Conservation (phyloP, 2,113 vertebrate genomes). For the Callospermophilus lateralis region DNA sequence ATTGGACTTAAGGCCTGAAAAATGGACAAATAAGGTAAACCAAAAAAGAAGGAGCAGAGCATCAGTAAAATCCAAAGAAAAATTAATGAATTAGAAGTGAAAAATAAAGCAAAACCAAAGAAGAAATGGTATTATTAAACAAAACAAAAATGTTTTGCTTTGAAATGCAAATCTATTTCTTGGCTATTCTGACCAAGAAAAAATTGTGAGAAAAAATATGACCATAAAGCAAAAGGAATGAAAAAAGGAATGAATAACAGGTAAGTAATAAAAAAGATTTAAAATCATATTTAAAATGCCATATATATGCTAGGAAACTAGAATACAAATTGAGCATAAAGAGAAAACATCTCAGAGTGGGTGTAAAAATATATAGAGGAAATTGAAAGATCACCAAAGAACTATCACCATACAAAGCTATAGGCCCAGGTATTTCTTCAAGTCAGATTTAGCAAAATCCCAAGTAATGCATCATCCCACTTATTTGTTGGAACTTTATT, state of each 20-base stretch:
- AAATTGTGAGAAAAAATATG: neutral
- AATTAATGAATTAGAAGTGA: constrained; percentile 37
- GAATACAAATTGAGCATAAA: constrained; percentile 23
- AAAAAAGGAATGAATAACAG: neutral
- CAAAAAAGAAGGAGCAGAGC: neutral
- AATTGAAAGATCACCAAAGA: neutral
- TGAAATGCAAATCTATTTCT: constrained; percentile 19
- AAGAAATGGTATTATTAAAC: neutral
- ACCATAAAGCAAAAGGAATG: constrained; percentile 32
- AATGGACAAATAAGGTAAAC: constrained; percentile 13
- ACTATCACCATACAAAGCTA: neutral
- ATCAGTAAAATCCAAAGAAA: neutral
- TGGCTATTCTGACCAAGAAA: constrained; percentile 36
- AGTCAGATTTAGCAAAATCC: neutral
- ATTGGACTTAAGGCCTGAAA: neutral
- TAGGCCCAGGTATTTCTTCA: neutral
- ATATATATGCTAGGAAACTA: neutral
- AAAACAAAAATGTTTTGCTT: neutral
- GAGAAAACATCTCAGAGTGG: neutral
- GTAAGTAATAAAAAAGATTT: neutral
- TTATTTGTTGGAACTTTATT: constrained; percentile 13
- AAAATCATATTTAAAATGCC: constrained; percentile 6
- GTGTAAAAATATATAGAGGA: constrained; percentile 33
- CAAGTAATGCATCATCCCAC: neutral
- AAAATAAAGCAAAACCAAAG: neutral